A percentile compares a stretch with the other conserved stretches of the same genome.
Evolutionary conservation across 2,113 vertebrate genomes (phyloP).

Genomic region (Tupaia tana): DNA sequence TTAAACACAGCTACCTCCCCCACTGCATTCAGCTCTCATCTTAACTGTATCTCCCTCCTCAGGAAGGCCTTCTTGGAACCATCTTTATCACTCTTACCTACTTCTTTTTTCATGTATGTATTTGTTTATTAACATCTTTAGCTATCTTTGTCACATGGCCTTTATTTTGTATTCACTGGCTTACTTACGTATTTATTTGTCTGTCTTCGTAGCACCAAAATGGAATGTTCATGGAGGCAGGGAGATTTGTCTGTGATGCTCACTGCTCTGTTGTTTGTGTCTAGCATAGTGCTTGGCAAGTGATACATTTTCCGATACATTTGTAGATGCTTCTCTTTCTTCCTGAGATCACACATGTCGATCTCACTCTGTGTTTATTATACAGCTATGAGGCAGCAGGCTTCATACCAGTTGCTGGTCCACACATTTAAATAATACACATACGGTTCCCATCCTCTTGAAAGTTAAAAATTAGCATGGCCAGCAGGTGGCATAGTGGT

Average conservation of each 20-base stretch:
- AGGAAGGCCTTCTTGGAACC: not conserved
- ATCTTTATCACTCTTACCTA: not conserved
- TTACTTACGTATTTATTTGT: not conserved
- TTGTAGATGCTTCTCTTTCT: not conserved
- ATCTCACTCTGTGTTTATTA: not conserved
- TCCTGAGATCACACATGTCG: not conserved
- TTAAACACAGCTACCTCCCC: not conserved
- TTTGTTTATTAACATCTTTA: not conserved
- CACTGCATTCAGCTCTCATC: not conserved
- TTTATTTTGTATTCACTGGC: not conserved
- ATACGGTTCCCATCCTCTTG: not conserved
- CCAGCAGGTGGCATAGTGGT: too few relatives aligned
- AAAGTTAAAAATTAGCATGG: not conserved
- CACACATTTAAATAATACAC: not conserved
- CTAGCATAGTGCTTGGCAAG: not conserved
- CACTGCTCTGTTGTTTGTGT: not conserved
- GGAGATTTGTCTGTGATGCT: not conserved
- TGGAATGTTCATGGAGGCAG: not conserved
- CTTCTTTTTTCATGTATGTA: not conserved
- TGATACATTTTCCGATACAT: not conserved
- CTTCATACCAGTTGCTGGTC: not conserved
- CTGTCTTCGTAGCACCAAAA: not conserved
- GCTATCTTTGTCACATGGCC: not conserved
- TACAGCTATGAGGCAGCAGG: not conserved
- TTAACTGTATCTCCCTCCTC: not conserved